Conservation (phyloP, 2,888 invertebrate genomes). For the Drosophila barbarae region DNA sequence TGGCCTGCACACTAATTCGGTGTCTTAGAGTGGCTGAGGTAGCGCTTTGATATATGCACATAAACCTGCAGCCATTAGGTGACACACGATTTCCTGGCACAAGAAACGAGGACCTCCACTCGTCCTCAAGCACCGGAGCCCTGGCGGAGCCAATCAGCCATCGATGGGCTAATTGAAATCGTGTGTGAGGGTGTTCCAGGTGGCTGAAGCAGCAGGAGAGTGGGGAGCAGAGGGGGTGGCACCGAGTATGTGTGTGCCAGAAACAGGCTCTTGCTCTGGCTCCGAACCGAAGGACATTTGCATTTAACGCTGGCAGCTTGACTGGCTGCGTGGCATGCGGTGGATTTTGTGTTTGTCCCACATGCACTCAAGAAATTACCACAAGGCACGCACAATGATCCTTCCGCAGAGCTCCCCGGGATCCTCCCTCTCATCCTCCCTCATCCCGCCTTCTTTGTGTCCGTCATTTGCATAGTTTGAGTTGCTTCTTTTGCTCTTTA, state of each 20-base stretch:
- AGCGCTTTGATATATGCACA: constrained; percentile 43
- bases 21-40: constrained; percentile 29
- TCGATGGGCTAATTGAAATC: constrained; percentile 64
- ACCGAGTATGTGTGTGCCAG: constrained; percentile 25
- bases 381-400: constrained; percentile 53
- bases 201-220: constrained; percentile 2
- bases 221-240: background rate
- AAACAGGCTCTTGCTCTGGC: constrained; percentile 13
- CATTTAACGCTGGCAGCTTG: constrained; percentile 34
- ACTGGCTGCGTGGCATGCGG: constrained; percentile 31
- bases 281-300: constrained; percentile 34
- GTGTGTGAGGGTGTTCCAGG: constrained; percentile 36
- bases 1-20: constrained; percentile 32
- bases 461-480: constrained; percentile 58
- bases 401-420: constrained; percentile 11
- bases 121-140: constrained; percentile 1
- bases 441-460: constrained; percentile 13
- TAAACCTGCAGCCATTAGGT: constrained; percentile 35
- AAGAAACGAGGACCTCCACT: constrained; percentile 17
- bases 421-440: constrained; percentile 6
- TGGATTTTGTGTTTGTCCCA: constrained; percentile 40
- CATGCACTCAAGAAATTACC: constrained; percentile 63
- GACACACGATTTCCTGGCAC: constrained; percentile 22
- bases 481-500: constrained; percentile 14
- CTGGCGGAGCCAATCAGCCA: constrained; percentile 53